Evolutionary conservation across 2,797 vertebrate genomes (phyloP).

Genomic region (Gouania willdenowi): DNA sequence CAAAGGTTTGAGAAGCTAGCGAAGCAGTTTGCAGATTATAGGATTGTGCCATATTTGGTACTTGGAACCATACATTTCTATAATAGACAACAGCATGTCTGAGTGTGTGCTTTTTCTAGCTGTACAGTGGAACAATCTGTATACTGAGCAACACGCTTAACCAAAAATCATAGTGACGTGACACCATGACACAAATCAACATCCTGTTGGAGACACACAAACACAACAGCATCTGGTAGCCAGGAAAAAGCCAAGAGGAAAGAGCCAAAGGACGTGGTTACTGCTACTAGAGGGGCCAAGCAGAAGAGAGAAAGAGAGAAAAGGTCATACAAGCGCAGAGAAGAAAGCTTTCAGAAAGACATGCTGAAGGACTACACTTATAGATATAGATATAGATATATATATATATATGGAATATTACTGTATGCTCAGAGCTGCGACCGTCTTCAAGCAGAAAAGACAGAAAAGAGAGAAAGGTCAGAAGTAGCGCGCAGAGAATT

Average conservation of each 20-base stretch:
- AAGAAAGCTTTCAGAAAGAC: slow-evolving; percentile 67
- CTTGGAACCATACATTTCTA: no score
- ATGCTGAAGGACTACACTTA: slow-evolving; percentile 71
- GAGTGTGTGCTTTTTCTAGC: no score
- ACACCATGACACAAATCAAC: slow-evolving; percentile 47
- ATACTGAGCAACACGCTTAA: no score
- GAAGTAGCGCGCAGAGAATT: slow-evolving; percentile 61
- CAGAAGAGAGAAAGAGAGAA: slow-evolving; percentile 57
- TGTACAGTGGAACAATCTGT: no score
- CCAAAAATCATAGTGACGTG: slow-evolving; percentile 3
- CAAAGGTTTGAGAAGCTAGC: slow-evolving; percentile 56
- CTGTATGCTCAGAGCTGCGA: slow-evolving; percentile 62
- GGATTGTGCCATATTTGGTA: slow-evolving; percentile 38
- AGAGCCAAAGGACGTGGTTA: slow-evolving; percentile 21
- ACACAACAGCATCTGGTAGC: slow-evolving; percentile 45
- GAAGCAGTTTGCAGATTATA: slow-evolving; percentile 51
- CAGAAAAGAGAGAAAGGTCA: slow-evolving; percentile 55
- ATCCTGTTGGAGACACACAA: slow-evolving; percentile 26
- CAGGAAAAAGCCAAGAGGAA: slow-evolving; percentile 38
- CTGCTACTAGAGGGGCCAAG: slow-evolving; percentile 64
- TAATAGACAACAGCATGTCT: no score
- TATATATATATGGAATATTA: no score
- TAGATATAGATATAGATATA: no score
- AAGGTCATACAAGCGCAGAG: slow-evolving; percentile 52
- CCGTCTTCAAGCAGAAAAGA: slow-evolving; percentile 58